Conservation (phyloP, 2,888 invertebrate species). For the Thumatha senex region DNA sequence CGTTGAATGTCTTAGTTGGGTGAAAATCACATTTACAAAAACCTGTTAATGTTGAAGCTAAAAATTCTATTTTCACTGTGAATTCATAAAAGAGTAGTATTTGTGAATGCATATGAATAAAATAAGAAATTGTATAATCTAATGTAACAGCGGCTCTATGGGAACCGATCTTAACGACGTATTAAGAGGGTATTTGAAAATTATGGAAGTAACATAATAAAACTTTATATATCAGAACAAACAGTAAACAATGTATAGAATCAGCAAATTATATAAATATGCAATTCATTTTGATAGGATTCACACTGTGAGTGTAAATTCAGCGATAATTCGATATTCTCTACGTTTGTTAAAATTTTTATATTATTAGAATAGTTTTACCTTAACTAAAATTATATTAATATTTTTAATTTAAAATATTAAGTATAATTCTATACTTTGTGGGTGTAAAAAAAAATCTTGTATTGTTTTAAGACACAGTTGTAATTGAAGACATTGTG, state of each 20-base stretch:
- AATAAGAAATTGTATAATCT: conserved; percentile 20
- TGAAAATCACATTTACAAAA: conserved; percentile 26
- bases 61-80: conserved; percentile 16
- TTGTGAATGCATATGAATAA: conserved; percentile 11
- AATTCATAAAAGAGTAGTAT: conserved; percentile 20
- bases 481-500: too few species aligned
- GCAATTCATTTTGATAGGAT: conserved; percentile 19
- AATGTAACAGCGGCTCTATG: conserved; percentile 7
- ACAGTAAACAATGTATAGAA: conserved; percentile 4
- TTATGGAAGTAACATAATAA: conserved; percentile 15
- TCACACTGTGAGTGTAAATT: conserved; percentile 7
- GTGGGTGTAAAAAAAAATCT: too few species aligned
- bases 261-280: conserved; percentile 18
- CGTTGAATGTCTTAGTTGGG: conserved; percentile 46
- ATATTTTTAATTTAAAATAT: too few species aligned
- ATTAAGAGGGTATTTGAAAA: conserved; percentile 22
- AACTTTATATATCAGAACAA: conserved; percentile 11
- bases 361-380: background rate
- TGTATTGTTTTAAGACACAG: too few species aligned
- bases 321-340: background rate
- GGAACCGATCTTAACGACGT: background rate
- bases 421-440: too few species aligned
- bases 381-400: too few species aligned
- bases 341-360: background rate
- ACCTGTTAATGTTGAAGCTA: conserved; percentile 20